Percentiles rank a stretch among this genome's conserved stretches.
These are phyloP conservation scores for Leptinotarsa rubiginosa DNA, from an alignment of 2,888 invertebrate species.

Conservation along the genomic window DNA sequence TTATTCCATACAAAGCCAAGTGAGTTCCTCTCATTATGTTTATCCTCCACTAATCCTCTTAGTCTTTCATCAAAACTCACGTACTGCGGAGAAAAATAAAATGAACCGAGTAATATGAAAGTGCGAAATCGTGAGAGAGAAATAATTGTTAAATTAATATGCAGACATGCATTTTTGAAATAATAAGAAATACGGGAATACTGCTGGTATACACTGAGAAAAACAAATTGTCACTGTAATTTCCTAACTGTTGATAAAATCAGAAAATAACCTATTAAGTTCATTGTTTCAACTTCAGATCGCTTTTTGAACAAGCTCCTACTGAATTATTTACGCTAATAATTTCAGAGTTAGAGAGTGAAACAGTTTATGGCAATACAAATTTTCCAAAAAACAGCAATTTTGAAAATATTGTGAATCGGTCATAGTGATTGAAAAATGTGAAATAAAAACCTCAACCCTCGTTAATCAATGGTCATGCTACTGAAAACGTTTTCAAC, in stretches of 20 bases:
- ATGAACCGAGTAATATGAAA: constrained; percentile 7
- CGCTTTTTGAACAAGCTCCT: no score
- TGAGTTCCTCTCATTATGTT: constrained; percentile 11
- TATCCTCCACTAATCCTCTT: background rate
- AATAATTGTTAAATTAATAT: constrained; percentile 21
- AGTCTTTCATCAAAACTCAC: constrained; percentile 5
- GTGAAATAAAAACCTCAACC: no score
- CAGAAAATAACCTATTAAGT: no score
- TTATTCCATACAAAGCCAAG: background rate
- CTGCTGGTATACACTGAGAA: background rate
- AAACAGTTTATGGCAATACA: no score
- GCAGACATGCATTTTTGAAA: background rate
- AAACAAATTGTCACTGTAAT: background rate
- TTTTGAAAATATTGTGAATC: no score
- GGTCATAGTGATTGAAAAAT: no score
- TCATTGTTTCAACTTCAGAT: no score
- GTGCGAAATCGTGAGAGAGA: constrained; percentile 13
- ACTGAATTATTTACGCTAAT: no score
- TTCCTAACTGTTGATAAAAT: background rate
- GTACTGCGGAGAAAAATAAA: constrained; percentile 16
- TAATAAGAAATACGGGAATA: constrained; percentile 8
- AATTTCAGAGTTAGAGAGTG: no score
- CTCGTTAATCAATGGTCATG: no score
- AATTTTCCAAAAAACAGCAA: no score
- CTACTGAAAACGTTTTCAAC: no score